Percentiles rank a stretch among this genome's conserved stretches.
Evolutionary conservation across 2,113 vertebrate species (phyloP).

Genomic region (Pantherophis guttatus): DNA sequence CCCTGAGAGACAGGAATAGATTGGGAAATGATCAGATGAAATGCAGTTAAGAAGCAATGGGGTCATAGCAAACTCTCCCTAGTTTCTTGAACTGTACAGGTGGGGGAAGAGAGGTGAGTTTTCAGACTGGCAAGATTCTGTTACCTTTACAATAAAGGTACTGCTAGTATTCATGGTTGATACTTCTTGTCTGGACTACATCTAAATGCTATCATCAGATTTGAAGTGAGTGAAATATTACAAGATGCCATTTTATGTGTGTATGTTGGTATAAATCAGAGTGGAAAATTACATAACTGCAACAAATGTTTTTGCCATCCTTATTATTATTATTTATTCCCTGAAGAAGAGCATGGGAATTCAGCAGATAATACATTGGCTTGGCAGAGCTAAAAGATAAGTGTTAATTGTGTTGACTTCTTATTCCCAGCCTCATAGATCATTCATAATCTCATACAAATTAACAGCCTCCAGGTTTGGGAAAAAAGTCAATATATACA

Average conservation of each 20-base stretch:
- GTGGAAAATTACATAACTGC: neutral
- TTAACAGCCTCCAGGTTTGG: conserved; percentile 49
- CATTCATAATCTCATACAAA: conserved; percentile 46
- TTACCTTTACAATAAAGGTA: neutral
- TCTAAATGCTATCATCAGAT: neutral
- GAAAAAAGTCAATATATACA: conserved; percentile 39
- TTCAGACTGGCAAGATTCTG: neutral
- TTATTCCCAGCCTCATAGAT: conserved; percentile 21
- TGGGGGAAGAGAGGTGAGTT: neutral
- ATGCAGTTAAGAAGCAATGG: neutral
- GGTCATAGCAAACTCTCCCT: neutral
- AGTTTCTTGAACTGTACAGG: neutral
- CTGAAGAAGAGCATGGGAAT: neutral
- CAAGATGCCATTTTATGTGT: neutral
- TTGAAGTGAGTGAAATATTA: neutral
- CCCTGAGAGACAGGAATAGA: neutral
- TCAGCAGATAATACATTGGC: conserved; percentile 4
- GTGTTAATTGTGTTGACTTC: conserved; percentile 41
- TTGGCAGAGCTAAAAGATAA: conserved; percentile 45
- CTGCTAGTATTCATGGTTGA: neutral
- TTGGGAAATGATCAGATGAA: neutral
- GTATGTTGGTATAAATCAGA: neutral
- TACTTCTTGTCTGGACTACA: neutral
- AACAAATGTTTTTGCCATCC: neutral
- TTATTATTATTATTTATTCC: neutral